Evolutionary conservation across 2,113 vertebrate species (phyloP).

Genomic region (Panurus biarmicus): DNA sequence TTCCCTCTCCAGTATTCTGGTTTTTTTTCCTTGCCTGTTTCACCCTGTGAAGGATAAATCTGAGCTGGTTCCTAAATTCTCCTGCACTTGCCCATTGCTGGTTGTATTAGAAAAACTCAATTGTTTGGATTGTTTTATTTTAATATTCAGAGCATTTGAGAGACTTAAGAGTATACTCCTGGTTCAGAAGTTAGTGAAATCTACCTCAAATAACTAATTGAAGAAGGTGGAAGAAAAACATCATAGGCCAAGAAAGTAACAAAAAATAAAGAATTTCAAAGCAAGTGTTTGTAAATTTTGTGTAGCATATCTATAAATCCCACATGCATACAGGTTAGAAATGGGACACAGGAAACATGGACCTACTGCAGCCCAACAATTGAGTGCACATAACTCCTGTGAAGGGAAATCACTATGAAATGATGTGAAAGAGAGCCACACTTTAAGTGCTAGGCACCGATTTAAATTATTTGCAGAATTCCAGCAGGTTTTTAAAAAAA

Average conservation of each 20-base stretch:
- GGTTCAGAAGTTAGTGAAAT: neutral
- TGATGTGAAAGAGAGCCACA: neutral
- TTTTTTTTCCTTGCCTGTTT: neutral
- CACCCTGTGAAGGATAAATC: neutral
- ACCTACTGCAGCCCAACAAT: neutral
- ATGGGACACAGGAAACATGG: neutral
- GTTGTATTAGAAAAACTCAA: neutral
- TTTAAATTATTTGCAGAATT: neutral
- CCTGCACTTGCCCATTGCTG: neutral
- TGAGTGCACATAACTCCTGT: accelerated
- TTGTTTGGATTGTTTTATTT: neutral
- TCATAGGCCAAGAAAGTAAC: neutral
- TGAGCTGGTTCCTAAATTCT: neutral
- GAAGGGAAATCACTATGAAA: neutral
- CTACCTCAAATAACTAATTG: neutral
- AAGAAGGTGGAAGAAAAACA: neutral
- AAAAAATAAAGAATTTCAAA: neutral
- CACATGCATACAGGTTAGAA: neutral
- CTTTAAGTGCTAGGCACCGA: neutral
- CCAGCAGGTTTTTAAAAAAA: neutral
- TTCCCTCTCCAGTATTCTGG: neutral
- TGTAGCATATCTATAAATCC: neutral
- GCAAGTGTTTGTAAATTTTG: neutral
- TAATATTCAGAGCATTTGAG: neutral
- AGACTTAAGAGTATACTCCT: neutral